Evolutionary conservation across 2,797 vertebrate genomes (phyloP).

Genomic region (Anguilla marmorata): DNA sequence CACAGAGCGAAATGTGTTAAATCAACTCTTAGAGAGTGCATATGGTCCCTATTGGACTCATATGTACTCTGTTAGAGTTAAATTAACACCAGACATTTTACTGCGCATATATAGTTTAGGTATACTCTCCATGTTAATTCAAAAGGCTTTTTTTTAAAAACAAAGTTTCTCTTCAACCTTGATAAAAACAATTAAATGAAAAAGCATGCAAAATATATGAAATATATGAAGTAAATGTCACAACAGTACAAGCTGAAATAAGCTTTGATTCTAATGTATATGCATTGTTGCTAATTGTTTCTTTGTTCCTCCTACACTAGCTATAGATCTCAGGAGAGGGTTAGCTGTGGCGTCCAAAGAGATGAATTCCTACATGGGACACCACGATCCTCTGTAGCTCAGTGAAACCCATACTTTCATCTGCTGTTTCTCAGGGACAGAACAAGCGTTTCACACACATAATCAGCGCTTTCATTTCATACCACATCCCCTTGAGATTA

Average conservation of each 20-base stretch:
- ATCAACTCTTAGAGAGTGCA: too few species aligned
- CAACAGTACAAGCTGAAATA: conserved; percentile 50
- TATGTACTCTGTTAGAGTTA: too few species aligned
- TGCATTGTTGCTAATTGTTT: conserved; percentile 42
- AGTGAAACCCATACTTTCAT: conserved; percentile 28
- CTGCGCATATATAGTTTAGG: not conserved
- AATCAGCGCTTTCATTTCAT: conserved; percentile 55
- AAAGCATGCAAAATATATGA: conserved; percentile 36
- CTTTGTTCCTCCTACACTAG: conserved; percentile 33
- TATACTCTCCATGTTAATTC: not conserved
- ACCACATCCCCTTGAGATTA: conserved; percentile 20
- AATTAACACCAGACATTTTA: too few species aligned
- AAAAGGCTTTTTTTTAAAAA: not conserved
- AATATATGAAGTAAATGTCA: conserved; percentile 41
- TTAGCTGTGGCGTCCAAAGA: conserved; percentile 44
- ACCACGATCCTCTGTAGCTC: conserved; percentile 36
- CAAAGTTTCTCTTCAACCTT: not conserved
- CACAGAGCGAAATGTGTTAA: too few species aligned
- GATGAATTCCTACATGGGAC: conserved; percentile 32
- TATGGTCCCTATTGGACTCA: too few species aligned
- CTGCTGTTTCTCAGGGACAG: conserved; percentile 42
- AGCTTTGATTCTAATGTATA: conserved; percentile 50
- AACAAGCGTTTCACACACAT: conserved; percentile 25
- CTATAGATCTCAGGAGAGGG: conserved; percentile 39
- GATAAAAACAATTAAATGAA: not conserved